phyloP scores from a whole-genome alignment of 2,113 vertebrate species.

The Mesoclemmys tuberculata region DNA sequence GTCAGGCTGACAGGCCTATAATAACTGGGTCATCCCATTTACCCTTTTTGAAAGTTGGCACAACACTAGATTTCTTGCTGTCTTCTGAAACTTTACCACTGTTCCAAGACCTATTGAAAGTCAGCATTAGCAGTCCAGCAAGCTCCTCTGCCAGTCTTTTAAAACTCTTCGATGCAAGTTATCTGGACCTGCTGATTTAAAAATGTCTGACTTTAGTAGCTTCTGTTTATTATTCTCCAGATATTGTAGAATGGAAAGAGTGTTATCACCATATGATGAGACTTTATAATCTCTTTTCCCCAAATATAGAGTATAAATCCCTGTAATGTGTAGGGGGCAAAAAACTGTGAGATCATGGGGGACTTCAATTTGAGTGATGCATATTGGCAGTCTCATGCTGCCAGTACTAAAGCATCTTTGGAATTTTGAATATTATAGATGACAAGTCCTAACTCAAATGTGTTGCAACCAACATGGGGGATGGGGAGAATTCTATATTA shows the following conservation, averaged over 20 bases:
- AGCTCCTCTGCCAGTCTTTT: neutral
- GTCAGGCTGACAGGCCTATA: neutral
- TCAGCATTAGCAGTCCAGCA: neutral
- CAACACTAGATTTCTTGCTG: neutral
- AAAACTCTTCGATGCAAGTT: neutral
- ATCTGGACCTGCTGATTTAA: neutral
- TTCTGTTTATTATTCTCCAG: neutral
- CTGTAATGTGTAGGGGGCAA: neutral
- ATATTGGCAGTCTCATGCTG: neutral
- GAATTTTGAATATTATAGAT: too few species aligned
- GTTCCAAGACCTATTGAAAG: neutral
- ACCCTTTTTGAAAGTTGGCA: neutral
- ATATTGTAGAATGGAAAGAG: neutral
- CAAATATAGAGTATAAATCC: neutral
- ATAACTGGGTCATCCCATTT: neutral
- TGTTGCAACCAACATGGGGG: neutral
- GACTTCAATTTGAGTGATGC: neutral
- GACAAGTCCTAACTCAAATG: too few species aligned
- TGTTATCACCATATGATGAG: neutral
- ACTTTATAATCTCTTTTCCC: neutral
- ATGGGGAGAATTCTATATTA: neutral
- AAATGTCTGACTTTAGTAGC: neutral
- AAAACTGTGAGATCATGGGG: neutral
- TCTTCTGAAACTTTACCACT: neutral
- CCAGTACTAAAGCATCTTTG: too few species aligned